Evolutionary conservation across 2,113 vertebrate species (phyloP).

Genomic region (Neodon shergylaensis): DNA sequence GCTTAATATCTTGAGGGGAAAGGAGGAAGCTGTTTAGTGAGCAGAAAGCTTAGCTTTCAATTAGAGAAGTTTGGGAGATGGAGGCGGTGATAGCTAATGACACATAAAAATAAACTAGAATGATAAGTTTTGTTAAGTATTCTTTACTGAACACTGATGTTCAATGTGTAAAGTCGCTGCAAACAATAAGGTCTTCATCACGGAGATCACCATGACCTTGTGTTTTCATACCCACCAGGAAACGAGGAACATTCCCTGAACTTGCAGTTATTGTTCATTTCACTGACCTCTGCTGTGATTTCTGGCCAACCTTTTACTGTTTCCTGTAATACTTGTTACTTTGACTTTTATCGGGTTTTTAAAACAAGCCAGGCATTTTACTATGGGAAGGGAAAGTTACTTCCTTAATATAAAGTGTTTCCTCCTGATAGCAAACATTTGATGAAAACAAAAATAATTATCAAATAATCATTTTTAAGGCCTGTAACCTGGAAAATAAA

Average conservation of each 20-base stretch:
- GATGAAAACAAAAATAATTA: conserved; percentile 76
- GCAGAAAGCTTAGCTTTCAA: neutral
- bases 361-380: conserved; percentile 77
- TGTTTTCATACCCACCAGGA: conserved; percentile 75
- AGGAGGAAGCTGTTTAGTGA: neutral
- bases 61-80: neutral
- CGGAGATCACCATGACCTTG: conserved; percentile 68
- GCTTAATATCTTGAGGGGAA: neutral
- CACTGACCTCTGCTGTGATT: conserved; percentile 69
- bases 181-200: conserved; percentile 55
- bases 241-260: conserved; percentile 46
- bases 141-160: neutral
- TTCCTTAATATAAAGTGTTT: conserved; percentile 83
- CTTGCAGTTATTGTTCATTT: conserved; percentile 70
- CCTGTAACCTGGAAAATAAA: conserved; percentile 45
- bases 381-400: conserved; percentile 80
- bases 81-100: neutral
- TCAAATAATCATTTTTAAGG: conserved; percentile 15
- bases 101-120: neutral
- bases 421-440: conserved; percentile 81
- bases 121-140: neutral
- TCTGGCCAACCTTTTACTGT: conserved; percentile 76
- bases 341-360: conserved; percentile 78
- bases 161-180: neutral
- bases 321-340: conserved; percentile 80